A percentile compares a stretch with the other conserved stretches of the same genome.
Conservation (phyloP, 2,888 invertebrate species). For the Calephelis perditalis region DNA sequence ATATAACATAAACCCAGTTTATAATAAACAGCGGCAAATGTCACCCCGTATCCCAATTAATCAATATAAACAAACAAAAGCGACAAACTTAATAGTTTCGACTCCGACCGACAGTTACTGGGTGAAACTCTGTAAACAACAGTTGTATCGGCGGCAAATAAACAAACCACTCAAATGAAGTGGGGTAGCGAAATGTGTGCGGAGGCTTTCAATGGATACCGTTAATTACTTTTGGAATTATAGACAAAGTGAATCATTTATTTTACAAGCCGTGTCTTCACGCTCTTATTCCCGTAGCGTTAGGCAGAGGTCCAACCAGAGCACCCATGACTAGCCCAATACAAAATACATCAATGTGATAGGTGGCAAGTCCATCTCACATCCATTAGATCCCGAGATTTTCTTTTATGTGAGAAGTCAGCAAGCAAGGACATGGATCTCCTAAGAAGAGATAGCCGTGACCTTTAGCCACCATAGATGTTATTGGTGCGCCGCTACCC, state of each 20-base stretch:
- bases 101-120: constrained; percentile 7
- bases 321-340: too few relatives aligned
- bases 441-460: too few relatives aligned
- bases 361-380: too few relatives aligned
- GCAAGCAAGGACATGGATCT: too few relatives aligned
- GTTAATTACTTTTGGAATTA: neutral
- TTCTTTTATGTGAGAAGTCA: too few relatives aligned
- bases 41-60: constrained; percentile 8
- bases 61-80: constrained; percentile 11
- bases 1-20: neutral
- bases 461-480: too few relatives aligned
- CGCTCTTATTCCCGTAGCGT: too few relatives aligned
- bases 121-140: constrained; percentile 9
- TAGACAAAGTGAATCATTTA: neutral
- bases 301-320: too few relatives aligned
- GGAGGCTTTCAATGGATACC: neutral
- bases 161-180: constrained; percentile 10
- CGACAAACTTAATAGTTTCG: constrained; percentile 11
- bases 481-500: too few relatives aligned
- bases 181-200: constrained; percentile 2
- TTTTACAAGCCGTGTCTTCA: too few relatives aligned
- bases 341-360: too few relatives aligned
- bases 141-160: constrained; percentile 7
- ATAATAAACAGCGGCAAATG: constrained; percentile 1
- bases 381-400: too few relatives aligned